These are phyloP conservation scores for Athene cunicularia DNA, from an alignment of 2,113 vertebrate species.

Conservation along the genomic window DNA sequence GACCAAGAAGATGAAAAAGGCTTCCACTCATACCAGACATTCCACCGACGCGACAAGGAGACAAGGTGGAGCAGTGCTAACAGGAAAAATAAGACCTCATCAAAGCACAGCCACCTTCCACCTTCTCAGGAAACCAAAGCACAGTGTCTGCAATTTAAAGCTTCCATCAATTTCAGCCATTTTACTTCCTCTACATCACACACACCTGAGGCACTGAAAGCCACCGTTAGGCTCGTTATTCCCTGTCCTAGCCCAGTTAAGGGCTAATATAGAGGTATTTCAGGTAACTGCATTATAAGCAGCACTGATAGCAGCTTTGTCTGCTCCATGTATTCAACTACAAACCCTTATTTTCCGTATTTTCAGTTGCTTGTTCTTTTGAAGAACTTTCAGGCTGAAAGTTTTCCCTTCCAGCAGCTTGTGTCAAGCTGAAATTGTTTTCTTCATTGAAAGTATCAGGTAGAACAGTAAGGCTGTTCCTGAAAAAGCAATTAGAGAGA, in stretches of 20 bases:
- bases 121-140: background rate
- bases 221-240: background rate
- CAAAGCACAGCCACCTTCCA: background rate
- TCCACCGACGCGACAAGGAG: accelerated
- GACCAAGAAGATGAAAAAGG: background rate
- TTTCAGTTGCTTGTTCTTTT: background rate
- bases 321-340: background rate
- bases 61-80: background rate
- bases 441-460: background rate
- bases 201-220: background rate
- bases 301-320: background rate
- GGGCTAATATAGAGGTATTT: background rate
- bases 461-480: background rate
- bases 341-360: background rate
- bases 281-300: background rate
- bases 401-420: background rate
- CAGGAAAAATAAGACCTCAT: slow-evolving; percentile 5
- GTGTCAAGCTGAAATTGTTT: background rate
- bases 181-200: background rate
- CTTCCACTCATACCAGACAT: slow-evolving; percentile 45
- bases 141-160: background rate
- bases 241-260: background rate
- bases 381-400: background rate
- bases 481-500: background rate
- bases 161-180: background rate